Conservation (phyloP, 2,888 invertebrate genomes). For the Julus scanicus region DNA sequence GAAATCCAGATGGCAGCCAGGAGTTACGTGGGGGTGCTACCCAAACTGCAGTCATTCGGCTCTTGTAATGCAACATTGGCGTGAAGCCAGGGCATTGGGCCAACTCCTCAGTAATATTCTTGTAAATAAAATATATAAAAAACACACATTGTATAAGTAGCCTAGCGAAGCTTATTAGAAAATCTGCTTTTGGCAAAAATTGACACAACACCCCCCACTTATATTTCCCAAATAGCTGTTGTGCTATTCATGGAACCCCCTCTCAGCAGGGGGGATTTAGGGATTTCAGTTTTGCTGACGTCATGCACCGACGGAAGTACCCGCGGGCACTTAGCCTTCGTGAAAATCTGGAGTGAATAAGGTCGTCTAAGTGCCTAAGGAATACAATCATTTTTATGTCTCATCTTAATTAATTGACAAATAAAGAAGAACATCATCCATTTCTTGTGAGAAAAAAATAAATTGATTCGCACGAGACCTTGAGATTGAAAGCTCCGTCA, state of each 20-base stretch:
- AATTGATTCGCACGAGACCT: neutral
- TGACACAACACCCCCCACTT: conserved; percentile 16
- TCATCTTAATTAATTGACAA: conserved; percentile 8
- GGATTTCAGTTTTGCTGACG: neutral
- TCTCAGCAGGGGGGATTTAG: neutral
- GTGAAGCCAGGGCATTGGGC: neutral
- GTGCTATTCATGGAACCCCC: neutral
- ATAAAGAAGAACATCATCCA: conserved; percentile 18
- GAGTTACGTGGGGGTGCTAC: conserved; percentile 14
- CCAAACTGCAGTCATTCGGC: conserved; percentile 8
- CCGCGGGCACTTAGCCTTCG: neutral
- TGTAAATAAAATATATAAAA: neutral
- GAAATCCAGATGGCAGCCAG: conserved; percentile 25
- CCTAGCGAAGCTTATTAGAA: conserved; percentile 27
- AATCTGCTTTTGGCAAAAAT: neutral
- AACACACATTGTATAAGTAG: neutral
- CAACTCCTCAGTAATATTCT: conserved; percentile 17
- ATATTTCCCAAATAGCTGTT: neutral
- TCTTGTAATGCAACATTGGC: conserved; percentile 19
- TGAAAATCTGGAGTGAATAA: neutral
- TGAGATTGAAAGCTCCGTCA: conserved; percentile 26
- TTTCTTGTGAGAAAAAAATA: neutral
- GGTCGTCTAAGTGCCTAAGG: conserved; percentile 5
- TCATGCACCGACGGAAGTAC: conserved; percentile 16
- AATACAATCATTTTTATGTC: conserved; percentile 31